phyloP scores from a whole-genome alignment of 2,113 vertebrate species.

The Mus pahari region DNA sequence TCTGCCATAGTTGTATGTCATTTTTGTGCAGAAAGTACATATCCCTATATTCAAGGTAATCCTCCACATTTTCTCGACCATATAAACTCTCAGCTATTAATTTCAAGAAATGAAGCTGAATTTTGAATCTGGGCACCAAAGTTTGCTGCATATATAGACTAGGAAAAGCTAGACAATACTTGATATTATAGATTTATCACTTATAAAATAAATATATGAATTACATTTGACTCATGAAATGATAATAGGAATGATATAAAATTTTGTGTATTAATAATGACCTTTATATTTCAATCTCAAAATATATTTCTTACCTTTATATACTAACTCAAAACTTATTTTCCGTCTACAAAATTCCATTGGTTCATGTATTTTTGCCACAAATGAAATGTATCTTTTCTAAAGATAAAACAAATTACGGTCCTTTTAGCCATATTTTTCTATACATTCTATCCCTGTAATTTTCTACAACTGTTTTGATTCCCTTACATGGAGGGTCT shows the following conservation, averaged over 20 bases:
- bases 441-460: background rate
- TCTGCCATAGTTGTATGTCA: background rate
- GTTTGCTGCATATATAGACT: background rate
- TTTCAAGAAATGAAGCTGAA: background rate
- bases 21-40: background rate
- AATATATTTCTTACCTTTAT: background rate
- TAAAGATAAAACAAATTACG: no score
- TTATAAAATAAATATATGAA: background rate
- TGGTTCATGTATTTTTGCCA: background rate
- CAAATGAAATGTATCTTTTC: background rate
- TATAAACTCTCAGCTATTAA: background rate
- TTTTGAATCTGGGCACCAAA: background rate
- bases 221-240: background rate
- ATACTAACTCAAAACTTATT: background rate
- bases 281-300: background rate
- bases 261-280: background rate
- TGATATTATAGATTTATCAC: background rate
- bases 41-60: background rate
- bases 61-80: background rate
- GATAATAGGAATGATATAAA: background rate
- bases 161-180: background rate
- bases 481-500: background rate
- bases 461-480: background rate
- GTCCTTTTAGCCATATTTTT: background rate
- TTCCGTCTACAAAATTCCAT: background rate